Evolutionary conservation across 2,113 vertebrate genomes (phyloP).

Genomic region (Falcunculus frontatus): DNA sequence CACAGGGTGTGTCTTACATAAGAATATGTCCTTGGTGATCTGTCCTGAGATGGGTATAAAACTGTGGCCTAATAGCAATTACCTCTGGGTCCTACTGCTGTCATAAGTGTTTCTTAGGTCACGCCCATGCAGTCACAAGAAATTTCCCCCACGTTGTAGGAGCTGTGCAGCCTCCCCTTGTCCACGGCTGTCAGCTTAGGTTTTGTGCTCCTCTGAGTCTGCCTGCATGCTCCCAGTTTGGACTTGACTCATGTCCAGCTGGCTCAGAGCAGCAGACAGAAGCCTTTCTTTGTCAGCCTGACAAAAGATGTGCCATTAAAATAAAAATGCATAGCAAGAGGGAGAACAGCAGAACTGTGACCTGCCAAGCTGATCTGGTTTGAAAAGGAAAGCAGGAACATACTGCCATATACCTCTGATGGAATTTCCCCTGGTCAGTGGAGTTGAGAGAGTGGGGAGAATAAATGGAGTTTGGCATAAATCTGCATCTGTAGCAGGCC

Average conservation of each 20-base stretch:
- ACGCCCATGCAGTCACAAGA: neutral
- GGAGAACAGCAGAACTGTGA: neutral
- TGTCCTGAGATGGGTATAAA: neutral
- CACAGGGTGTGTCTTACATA: neutral
- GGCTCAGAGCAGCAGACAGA: constrained; percentile 38
- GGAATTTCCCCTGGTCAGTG: neutral
- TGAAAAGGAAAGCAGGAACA: neutral
- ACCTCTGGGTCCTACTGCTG: neutral
- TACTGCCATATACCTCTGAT: neutral
- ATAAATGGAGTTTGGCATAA: neutral
- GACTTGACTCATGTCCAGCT: constrained; percentile 42
- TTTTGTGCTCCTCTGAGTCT: constrained; percentile 21
- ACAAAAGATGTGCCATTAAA: constrained; percentile 40
- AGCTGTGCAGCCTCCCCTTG: neutral
- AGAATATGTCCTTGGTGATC: neutral
- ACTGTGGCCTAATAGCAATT: neutral
- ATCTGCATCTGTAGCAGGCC: neutral
- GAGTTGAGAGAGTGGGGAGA: neutral
- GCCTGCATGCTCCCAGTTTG: neutral
- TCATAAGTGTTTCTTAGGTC: neutral
- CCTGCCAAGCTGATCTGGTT: neutral
- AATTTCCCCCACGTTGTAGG: neutral
- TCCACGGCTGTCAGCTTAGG: neutral
- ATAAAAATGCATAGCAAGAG: constrained; percentile 24
- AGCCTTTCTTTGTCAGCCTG: constrained; percentile 36